Evolutionary conservation across 2,113 vertebrate genomes (phyloP), one percentile per base, ranked within the genome.

Genomic region (Gobio gobio): DNA sequence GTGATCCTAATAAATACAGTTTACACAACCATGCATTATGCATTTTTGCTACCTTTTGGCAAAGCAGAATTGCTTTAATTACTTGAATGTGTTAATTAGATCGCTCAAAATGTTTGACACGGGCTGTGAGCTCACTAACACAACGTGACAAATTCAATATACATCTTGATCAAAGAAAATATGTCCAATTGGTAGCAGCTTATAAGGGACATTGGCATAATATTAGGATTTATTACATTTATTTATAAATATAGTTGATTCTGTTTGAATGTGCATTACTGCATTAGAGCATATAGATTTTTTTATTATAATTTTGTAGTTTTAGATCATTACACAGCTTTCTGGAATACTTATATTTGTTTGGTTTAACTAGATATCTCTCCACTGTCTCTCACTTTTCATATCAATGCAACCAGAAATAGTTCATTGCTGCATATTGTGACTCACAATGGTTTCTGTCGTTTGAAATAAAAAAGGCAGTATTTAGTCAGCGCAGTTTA

Each of bases 11-110:
- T 90, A 84, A 78, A 85, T 70, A 74, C 82, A 77, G 77, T 83
- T 89, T 89, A 91, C 86, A 90, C 85, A 86, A 86, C 80, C 77
- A 90, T 87, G 74, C 89, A 90, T 89, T 82, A 80, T 78, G 79
- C 81, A 68, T 82, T 68, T 86, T 72, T 78, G 83, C 18, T 58
- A 47, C 54, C 74, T 72, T 83, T 70, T 51, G 40, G 40, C 81
- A 26, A 58, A 84, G 78, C 58, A 33, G 51, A 61, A 43, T 76
- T 81, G 82, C 68, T 86, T 85, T 85, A 85, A 87, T 85, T 83
- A 83, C 74, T 51, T 77, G 24, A 79, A 83, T 80, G 40, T 74
- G 68, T 83, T 86, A 70, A 83, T 80, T 75, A 75, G 68, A 83
- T 82, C 66, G 45, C 47, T 61, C 83, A 36, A 47, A 68, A 82